phyloP scores from a whole-genome alignment of 2,797 vertebrate genomes.

The Leptodactylus fallax region DNA sequence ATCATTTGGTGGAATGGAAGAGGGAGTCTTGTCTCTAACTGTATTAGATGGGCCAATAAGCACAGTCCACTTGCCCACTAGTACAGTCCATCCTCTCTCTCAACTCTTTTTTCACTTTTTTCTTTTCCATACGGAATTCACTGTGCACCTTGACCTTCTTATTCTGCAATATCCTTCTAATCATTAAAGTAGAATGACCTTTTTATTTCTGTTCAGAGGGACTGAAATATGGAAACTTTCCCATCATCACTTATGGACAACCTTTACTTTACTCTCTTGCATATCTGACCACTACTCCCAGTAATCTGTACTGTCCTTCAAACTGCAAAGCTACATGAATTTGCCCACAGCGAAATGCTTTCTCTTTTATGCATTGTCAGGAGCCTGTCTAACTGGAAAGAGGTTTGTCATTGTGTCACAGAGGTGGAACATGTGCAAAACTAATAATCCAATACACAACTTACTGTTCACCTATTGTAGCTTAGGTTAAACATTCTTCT shows the following conservation, averaged over 20 bases:
- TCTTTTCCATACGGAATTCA: neutral
- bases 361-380: neutral
- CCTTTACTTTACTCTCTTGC: neutral
- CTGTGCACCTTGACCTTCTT: neutral
- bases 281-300: neutral
- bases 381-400: neutral
- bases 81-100: neutral
- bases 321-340: neutral
- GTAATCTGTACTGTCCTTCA: neutral
- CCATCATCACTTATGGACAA: neutral
- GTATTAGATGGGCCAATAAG: too few relatives aligned
- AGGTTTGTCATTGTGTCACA: neutral
- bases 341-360: neutral
- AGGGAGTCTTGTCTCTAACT: too few relatives aligned
- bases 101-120: neutral
- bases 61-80: too few relatives aligned
- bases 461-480: neutral
- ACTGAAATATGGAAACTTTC: neutral
- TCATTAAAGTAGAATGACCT: neutral
- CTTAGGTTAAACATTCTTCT: neutral
- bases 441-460: neutral
- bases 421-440: neutral
- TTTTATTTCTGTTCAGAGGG: neutral
- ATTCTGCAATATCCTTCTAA: neutral
- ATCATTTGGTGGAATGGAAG: too few relatives aligned